A percentile compares a stretch with the other conserved stretches of the same genome.
These are phyloP conservation scores for Automeris io DNA, from an alignment of 2,888 invertebrate species.

Conservation along the genomic window DNA sequence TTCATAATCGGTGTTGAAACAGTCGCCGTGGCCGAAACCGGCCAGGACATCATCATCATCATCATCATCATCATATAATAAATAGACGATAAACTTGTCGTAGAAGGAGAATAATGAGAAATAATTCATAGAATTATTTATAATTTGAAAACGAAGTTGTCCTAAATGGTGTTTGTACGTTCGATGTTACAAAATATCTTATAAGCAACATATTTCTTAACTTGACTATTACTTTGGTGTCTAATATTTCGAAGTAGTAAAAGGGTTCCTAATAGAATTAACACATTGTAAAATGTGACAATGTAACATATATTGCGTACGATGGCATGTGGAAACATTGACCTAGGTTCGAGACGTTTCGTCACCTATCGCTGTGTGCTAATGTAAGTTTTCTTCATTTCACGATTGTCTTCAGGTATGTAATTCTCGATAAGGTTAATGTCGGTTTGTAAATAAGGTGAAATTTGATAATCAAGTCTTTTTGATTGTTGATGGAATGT, in stretches of 20 bases:
- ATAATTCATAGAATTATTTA: too few relatives aligned
- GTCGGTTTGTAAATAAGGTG: too few relatives aligned
- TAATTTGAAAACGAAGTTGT: too few relatives aligned
- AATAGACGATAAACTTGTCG: too few relatives aligned
- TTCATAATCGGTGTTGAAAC: too few relatives aligned
- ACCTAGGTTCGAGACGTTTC: slow-evolving; percentile 20
- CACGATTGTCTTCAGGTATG: background rate
- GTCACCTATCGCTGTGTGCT: slow-evolving; percentile 11
- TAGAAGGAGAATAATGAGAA: too few relatives aligned
- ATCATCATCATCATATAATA: too few relatives aligned
- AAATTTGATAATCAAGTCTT: too few relatives aligned
- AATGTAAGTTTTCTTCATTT: slow-evolving; percentile 14
- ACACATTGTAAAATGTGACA: slow-evolving; percentile 4
- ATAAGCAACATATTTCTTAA: background rate
- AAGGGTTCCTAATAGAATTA: slow-evolving; percentile 1
- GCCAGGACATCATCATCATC: too few relatives aligned
- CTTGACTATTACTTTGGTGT: background rate
- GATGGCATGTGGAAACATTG: slow-evolving; percentile 13
- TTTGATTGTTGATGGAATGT: too few relatives aligned
- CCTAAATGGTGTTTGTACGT: background rate
- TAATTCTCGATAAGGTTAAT: slow-evolving; percentile 2
- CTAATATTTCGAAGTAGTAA: slow-evolving; percentile 2
- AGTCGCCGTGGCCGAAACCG: too few relatives aligned
- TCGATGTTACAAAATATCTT: background rate
- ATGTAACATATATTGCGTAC: slow-evolving; percentile 6